A percentile compares a stretch with the other conserved stretches of the same genome.
phyloP scores from a whole-genome alignment of 2,113 vertebrate species.

The Entosphenus tridentatus region DNA sequence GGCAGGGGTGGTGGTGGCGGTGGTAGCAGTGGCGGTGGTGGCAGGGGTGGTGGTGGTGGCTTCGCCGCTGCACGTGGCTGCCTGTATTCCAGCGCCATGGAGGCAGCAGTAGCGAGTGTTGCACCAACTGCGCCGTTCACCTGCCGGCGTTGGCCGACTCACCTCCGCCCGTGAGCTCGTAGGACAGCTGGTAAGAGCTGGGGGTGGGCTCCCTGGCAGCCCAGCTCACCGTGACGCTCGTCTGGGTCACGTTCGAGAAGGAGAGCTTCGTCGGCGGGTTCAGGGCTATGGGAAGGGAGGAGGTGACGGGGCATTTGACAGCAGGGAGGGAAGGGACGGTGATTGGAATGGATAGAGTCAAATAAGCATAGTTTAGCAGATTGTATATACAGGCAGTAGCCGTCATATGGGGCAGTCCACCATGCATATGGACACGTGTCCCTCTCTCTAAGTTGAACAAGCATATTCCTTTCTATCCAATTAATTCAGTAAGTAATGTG shows the following conservation, averaged over 20 bases:
- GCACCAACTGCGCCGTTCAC: neutral
- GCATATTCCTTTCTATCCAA: neutral
- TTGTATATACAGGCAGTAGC: neutral
- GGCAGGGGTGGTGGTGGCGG: no score
- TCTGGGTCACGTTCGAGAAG: slow-evolving; percentile 48
- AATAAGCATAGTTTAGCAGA: neutral
- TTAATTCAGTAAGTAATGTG: no score
- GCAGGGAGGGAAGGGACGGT: slow-evolving; percentile 7
- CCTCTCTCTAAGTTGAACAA: neutral
- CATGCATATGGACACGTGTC: neutral
- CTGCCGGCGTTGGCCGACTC: neutral
- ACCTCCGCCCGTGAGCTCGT: slow-evolving; percentile 48
- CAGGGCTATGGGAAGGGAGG: slow-evolving; percentile 28
- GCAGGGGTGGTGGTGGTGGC: neutral
- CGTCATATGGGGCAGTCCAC: neutral
- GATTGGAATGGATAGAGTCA: neutral
- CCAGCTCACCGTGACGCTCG: slow-evolving; percentile 50
- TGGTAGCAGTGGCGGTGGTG: neutral
- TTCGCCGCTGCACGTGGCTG: neutral
- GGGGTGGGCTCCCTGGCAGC: slow-evolving; percentile 40
- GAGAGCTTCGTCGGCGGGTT: slow-evolving; percentile 53
- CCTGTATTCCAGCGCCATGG: neutral
- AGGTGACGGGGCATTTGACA: slow-evolving; percentile 9
- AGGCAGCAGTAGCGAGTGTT: neutral
- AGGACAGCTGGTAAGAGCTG: slow-evolving; percentile 70